Base-by-base conservation (phyloP, 2,797 vertebrate species). In the Triplophysa bombifrons region DNA sequence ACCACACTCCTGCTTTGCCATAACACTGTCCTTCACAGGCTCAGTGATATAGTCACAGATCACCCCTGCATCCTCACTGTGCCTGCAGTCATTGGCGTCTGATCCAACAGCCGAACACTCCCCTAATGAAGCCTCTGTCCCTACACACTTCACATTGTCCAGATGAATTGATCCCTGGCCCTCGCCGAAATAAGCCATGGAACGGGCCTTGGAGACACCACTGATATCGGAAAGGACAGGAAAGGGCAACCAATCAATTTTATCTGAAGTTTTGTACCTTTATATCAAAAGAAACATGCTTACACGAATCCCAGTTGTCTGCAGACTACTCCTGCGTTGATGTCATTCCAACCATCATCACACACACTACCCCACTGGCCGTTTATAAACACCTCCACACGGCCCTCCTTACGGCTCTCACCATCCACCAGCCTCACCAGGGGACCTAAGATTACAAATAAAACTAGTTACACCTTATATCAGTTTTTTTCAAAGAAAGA, bases 311-410 rank as follows among this genome's bases (percentile, higher is more conserved):
- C 95, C 81, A 96, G 90, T 53, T 96, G 95, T 82, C 92, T 93
- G 90, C 96, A 96, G 76, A 96, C 94, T 27, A 96, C 95, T 56
- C 89, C 65, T 0, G 96, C 95, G 0, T 90, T 94, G 82, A 88
- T 83, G 65, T 96, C 94, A 60, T 93, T 95, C 95, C 96, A 96
- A 80, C 90, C 93, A 1, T 95, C 92, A 0, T 94, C 95, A 83
- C 96, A 96, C 84, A 96, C 88, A 0, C 92, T 95, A 65, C 96
- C 95, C 96, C 96, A 96, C 84, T 93, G 91, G 67, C 92, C 87
- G 0, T 90, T 85, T 55, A 95, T 77, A 60, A 94, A 88, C 2
- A 96, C 88, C 85, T 97, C 95, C 55, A 96, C 93, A 19, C 94
- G 90, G 5, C 95, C 95, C 86, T 96, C 95, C 80, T 89, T 94